Evolutionary conservation across 2,888 invertebrate genomes (phyloP).

Genomic region (Nomada goodeniana): DNA sequence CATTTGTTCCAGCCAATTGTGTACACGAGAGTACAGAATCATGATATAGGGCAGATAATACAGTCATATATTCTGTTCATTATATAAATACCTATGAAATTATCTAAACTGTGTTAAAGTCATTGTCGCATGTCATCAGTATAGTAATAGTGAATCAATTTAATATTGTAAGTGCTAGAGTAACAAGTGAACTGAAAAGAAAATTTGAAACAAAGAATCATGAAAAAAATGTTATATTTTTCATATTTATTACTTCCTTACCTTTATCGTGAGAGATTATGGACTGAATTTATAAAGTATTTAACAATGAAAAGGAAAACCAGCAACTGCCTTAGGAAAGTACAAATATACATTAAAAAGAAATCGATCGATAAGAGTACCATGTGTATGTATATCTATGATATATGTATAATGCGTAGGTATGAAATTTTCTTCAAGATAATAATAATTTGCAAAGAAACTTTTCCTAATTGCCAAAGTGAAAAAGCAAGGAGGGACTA

Average conservation of each 20-base stretch:
- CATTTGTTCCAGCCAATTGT: conserved; percentile 57
- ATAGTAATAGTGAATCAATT: conserved; percentile 63
- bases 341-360: conserved; percentile 58
- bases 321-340: conserved; percentile 80
- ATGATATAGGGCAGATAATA: conserved; percentile 37
- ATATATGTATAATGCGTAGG: conserved; percentile 60
- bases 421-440: conserved; percentile 66
- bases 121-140: conserved; percentile 58
- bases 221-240: conserved; percentile 66
- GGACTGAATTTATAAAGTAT: conserved; percentile 43
- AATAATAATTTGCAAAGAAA: conserved; percentile 21
- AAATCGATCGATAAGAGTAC: conserved; percentile 46
- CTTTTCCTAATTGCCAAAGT: conserved; percentile 10
- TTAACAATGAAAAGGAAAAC: conserved; percentile 68
- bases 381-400: conserved; percentile 41
- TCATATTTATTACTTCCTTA: conserved; percentile 77
- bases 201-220: conserved; percentile 63
- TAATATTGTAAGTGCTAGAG: conserved; percentile 75
- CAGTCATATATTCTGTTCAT: conserved; percentile 46
- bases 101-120: conserved; percentile 57
- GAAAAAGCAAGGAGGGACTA: neutral
- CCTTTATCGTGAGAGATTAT: conserved; percentile 69
- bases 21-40: conserved; percentile 49
- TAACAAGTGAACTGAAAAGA: conserved; percentile 64
- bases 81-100: conserved; percentile 44